A percentile compares a stretch with the other conserved stretches of the same genome.
phyloP scores from a whole-genome alignment of 2,797 vertebrate species.

The Ptychobarbus kaznakovi region DNA sequence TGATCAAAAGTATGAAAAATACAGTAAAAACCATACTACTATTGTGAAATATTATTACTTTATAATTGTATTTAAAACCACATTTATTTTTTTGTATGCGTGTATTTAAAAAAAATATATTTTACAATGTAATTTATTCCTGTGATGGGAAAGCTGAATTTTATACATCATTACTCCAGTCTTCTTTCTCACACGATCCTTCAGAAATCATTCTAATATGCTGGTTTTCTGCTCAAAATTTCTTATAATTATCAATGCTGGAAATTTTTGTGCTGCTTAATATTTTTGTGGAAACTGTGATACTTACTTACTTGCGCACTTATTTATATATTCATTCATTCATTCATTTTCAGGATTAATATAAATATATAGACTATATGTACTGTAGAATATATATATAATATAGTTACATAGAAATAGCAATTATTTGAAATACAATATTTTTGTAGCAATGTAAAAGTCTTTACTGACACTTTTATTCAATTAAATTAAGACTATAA shows the following conservation, averaged over 20 bases:
- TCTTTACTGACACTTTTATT: not conserved
- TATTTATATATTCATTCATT: no score
- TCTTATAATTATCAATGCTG: not conserved
- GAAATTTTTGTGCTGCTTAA: not conserved
- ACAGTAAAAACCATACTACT: not conserved
- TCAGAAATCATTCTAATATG: constrained; percentile 3
- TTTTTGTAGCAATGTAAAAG: not conserved
- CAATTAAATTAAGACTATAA: not conserved
- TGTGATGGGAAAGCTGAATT: not conserved
- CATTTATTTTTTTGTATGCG: no score
- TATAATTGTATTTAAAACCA: no score
- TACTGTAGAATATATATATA: not conserved
- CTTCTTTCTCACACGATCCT: not conserved
- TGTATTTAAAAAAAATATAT: no score
- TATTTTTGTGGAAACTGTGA: not conserved
- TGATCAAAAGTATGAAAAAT: not conserved
- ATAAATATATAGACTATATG: no score
- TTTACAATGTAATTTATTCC: no score
- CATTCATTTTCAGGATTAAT: not conserved
- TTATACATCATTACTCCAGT: not conserved
- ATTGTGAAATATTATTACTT: no score
- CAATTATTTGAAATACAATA: not conserved
- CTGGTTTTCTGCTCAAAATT: not conserved
- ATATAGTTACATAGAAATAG: not conserved
- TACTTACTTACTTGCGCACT: not conserved